Evolutionary conservation across 2,797 vertebrate genomes (phyloP).

Genomic region (Okamejei kenojei): DNA sequence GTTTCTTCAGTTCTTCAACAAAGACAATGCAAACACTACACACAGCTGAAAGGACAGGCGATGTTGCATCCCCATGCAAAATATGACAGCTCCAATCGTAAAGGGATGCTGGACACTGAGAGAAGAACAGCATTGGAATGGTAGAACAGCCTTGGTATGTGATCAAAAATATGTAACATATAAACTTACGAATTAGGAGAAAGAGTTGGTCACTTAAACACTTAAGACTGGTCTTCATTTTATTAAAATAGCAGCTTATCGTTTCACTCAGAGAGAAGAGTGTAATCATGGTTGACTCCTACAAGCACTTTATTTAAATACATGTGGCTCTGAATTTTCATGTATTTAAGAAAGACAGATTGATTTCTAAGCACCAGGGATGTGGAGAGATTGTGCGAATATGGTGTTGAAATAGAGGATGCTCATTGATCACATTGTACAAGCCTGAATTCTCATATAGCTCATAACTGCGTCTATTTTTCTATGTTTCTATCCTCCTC

Average conservation of each 20-base stretch:
- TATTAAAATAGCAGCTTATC: not conserved
- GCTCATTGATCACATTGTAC: too few relatives aligned
- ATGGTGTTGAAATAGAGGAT: too few relatives aligned
- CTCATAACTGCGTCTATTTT: too few relatives aligned
- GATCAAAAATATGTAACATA: not conserved
- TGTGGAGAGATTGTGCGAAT: too few relatives aligned
- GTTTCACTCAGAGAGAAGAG: not conserved
- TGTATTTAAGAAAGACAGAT: too few relatives aligned
- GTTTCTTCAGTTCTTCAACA: not conserved
- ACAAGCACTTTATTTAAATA: not conserved
- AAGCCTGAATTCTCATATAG: too few relatives aligned
- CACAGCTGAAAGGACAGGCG: not conserved
- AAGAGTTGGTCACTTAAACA: too few relatives aligned
- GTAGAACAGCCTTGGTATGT: not conserved
- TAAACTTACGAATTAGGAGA: too few relatives aligned
- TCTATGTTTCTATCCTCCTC: not conserved
- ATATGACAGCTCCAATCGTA: not conserved
- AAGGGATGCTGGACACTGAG: not conserved
- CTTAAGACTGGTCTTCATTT: too few relatives aligned
- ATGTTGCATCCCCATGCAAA: not conserved
- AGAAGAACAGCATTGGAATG: not conserved
- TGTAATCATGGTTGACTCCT: too few relatives aligned
- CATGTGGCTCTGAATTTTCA: not conserved
- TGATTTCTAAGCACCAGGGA: too few relatives aligned
- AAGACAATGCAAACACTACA: not conserved